Evolutionary conservation across 1,140 invertebrate species (phyloP), one percentile per base, ranked within the genome.

Genomic region (Zaprionus lachaisei): DNA sequence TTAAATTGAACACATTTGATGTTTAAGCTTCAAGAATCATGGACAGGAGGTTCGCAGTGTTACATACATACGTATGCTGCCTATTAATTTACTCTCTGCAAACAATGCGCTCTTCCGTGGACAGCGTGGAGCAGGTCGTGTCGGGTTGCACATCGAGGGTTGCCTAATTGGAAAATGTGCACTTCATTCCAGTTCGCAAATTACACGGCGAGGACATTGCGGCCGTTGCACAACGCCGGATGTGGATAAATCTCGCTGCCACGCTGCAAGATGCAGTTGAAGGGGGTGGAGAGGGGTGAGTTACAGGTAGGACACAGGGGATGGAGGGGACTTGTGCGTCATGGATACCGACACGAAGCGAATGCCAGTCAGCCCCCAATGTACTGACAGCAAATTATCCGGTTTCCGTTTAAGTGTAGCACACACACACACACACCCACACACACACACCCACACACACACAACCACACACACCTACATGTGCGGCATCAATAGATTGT

Each of bases 361-460:
- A 51, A 51, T 51, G 47, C 47, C 47, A 51, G 47, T 24, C 41
- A 51, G 28, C 66, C 22, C 4, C 4, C 17, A 60, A 38, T 12
- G 17, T 31, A 4, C 22, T 60, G 67, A 58, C 72, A 64, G 60
- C 67, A 75, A 75, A 75, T 71, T 74, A 74, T 74, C 72, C 72
- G 49, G 72, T 69, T 69, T 60, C 64, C 72, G 47, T 62, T 69
- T 68, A 41, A 73, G 44, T 60, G 71, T 56, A 60, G 41, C 41
- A 44, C n/a, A 44, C 41, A 44, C 6, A 5, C 15, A n/a, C 15
- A 2, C 38, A 44, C 41, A 7, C n/a, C 0, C n/a, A 17, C n/a
- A 3, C 41, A 17, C n/a, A n/a, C 14, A n/a, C 38, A 41, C 38
- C 5, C 1, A n/a, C 38, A 14, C 38, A 15, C 38, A 41, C 1